These are phyloP conservation scores for Nomada lathburiana DNA, from an alignment of 2,888 invertebrate species.

Conservation along the genomic window DNA sequence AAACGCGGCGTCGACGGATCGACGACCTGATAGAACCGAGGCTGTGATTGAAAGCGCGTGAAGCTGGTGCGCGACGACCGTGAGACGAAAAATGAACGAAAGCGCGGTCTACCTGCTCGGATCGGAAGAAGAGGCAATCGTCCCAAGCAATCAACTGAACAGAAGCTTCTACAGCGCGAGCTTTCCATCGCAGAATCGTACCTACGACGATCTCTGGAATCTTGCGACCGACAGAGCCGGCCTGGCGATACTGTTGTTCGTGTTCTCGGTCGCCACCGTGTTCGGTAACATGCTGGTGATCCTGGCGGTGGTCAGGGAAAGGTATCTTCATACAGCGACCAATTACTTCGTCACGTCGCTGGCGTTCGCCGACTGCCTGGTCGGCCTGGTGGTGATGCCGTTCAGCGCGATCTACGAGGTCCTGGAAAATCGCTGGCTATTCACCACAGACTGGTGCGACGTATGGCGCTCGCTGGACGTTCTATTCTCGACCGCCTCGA, in stretches of 20 bases:
- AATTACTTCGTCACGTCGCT: conserved; percentile 99
- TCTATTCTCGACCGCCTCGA: conserved; percentile 98
- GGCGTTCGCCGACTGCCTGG: conserved; percentile 98
- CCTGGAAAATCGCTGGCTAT: conserved; percentile 95
- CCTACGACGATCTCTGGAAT: conserved; percentile 78
- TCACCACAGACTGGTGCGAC: conserved; percentile 98
- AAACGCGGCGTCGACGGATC: conserved; percentile 61
- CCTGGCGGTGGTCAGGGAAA: conserved; percentile 95
- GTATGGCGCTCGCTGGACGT: conserved; percentile 99
- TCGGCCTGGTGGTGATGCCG: conserved; percentile 99
- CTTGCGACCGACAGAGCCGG: conserved; percentile 90
- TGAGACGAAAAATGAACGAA: conserved; percentile 78
- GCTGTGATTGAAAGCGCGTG: conserved; percentile 38
- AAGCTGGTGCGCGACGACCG: conserved; percentile 31
- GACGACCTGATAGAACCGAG: conserved; percentile 60
- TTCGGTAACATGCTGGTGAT: conserved; percentile 98
- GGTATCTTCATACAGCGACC: conserved; percentile 98
- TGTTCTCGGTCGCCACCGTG: conserved; percentile 96
- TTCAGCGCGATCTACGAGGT: conserved; percentile 97
- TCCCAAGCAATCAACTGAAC: conserved; percentile 70
- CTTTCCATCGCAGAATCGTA: conserved; percentile 69
- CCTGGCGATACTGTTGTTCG: conserved; percentile 91
- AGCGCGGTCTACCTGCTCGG: conserved; percentile 79
- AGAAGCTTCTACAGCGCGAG: conserved; percentile 75
- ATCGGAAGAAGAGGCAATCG: conserved; percentile 77